These are phyloP conservation scores for Netelia inedita DNA, from an alignment of 2,888 invertebrate species.

Conservation along the genomic window DNA sequence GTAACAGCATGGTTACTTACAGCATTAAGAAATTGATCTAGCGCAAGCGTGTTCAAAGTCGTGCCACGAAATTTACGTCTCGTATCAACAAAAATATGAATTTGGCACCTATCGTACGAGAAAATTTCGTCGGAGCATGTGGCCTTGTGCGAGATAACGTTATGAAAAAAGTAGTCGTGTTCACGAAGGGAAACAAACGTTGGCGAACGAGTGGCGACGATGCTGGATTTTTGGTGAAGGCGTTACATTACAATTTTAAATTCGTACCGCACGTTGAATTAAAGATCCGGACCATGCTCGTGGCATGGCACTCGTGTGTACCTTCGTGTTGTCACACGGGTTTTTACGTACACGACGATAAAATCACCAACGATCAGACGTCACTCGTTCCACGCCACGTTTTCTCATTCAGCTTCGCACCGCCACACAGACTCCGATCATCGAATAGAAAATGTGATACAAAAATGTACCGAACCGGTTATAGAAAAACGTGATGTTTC, in stretches of 20 bases:
- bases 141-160: constrained; percentile 18
- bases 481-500: background rate
- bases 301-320: constrained; percentile 28
- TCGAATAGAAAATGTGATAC: too few relatives aligned
- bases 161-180: constrained; percentile 16
- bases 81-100: background rate
- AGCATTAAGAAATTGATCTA: background rate
- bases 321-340: constrained; percentile 32
- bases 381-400: constrained; percentile 37
- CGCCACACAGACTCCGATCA: too few relatives aligned
- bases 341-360: constrained; percentile 40
- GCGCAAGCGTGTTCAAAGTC: too few relatives aligned
- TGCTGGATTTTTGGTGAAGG: constrained; percentile 51
- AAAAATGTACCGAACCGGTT: too few relatives aligned
- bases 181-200: constrained; percentile 24
- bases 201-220: constrained; percentile 23
- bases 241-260: constrained; percentile 77
- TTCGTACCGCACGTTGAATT: constrained; percentile 74
- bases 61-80: background rate
- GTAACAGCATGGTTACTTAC: too few relatives aligned
- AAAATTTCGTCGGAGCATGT: constrained; percentile 6
- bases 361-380: constrained; percentile 34
- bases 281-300: constrained; percentile 71
- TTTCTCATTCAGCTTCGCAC: constrained; percentile 9
- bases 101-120: background rate